Conservation (phyloP, 2,113 vertebrate genomes). For the Malurus melanocephalus region DNA sequence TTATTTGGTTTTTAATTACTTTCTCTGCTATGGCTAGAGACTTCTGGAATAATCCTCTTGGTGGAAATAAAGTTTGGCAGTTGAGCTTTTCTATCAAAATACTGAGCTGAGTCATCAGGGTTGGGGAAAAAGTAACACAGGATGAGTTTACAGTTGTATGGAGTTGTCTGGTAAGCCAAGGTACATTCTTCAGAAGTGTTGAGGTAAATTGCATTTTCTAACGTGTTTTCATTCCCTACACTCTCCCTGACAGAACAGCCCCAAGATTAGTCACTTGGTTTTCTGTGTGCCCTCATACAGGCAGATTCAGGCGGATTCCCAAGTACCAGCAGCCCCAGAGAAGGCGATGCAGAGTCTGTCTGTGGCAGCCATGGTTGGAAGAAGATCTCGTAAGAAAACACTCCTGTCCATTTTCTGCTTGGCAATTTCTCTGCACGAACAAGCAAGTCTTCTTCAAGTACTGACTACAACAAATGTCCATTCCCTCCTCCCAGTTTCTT, state of each 20-base stretch:
- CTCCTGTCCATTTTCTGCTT: background rate
- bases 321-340: background rate
- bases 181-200: background rate
- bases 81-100: slow-evolving; percentile 11
- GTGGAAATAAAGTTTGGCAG: slow-evolving; percentile 24
- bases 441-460: background rate
- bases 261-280: background rate
- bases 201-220: background rate
- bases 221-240: background rate
- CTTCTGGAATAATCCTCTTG: slow-evolving; percentile 15
- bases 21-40: slow-evolving; percentile 13
- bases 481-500: background rate
- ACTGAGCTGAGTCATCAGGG: background rate
- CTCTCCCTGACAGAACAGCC: background rate
- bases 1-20: slow-evolving; percentile 21
- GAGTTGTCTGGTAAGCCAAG: background rate
- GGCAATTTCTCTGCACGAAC: background rate
- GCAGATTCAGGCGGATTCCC: background rate
- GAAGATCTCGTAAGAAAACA: background rate
- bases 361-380: background rate
- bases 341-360: background rate
- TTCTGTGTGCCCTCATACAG: background rate
- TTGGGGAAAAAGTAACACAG: background rate
- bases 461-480: background rate
- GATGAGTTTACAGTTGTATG: background rate